Percentiles rank a stretch among this genome's conserved stretches.
These are phyloP conservation scores for Rhodinocichla rosea DNA, from an alignment of 2,113 vertebrate genomes.

Conservation along the genomic window DNA sequence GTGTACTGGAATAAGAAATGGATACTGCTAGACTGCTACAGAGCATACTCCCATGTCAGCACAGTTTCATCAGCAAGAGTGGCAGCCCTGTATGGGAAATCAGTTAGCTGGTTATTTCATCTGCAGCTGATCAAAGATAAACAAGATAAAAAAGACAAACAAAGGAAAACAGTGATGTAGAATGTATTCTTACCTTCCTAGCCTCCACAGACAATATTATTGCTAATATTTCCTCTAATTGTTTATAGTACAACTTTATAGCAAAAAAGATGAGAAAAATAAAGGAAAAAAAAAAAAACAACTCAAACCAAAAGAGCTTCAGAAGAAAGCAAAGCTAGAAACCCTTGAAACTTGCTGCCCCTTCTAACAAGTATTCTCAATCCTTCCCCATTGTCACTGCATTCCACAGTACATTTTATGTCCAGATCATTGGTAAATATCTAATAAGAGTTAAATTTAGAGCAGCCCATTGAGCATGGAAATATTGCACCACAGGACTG, in stretches of 20 bases:
- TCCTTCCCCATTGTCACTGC: neutral
- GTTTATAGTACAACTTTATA: slow-evolving; percentile 16
- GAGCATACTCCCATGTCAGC: slow-evolving; percentile 15
- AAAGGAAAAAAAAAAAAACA: neutral
- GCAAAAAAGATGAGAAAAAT: neutral
- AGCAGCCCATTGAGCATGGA: neutral
- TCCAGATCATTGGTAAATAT: neutral
- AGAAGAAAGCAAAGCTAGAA: neutral
- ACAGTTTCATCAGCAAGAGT: slow-evolving; percentile 17
- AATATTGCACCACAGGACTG: neutral
- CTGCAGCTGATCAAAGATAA: slow-evolving; percentile 59
- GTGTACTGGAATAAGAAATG: slow-evolving; percentile 41
- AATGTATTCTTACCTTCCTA: slow-evolving; percentile 16
- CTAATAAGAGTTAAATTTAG: neutral
- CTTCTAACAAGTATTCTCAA: neutral
- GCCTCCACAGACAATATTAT: neutral
- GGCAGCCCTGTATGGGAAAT: slow-evolving; percentile 34
- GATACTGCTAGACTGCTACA: slow-evolving; percentile 21
- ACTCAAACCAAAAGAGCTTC: neutral
- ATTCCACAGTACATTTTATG: neutral
- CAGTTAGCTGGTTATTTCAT: slow-evolving; percentile 52
- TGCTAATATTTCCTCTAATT: slow-evolving; percentile 38
- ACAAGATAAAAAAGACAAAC: slow-evolving; percentile 47
- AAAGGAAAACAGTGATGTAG: slow-evolving; percentile 34
- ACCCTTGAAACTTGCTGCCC: neutral